Evolutionary conservation across 2,113 vertebrate species (phyloP), one percentile per base, ranked within the genome.

Genomic region (Glaucomys volans): DNA sequence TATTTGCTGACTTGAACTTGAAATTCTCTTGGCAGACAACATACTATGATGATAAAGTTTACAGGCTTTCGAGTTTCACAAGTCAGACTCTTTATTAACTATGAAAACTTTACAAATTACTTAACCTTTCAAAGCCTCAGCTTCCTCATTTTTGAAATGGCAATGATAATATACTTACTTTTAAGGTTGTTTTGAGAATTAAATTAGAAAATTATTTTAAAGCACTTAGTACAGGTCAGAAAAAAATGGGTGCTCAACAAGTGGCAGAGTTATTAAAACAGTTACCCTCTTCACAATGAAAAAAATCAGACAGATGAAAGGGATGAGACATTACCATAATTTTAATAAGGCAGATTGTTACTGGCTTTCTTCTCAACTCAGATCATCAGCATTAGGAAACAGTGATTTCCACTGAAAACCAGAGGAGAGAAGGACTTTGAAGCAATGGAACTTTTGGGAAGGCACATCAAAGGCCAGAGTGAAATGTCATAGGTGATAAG

Each of bases 101-200:
- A 4, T 57, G 47, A 76, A 35, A 71, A 5, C 26, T 42, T 92
- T 50, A 47, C 32, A 92, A 76, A 62, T 72, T 74, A 83, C 64
- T 88, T 91, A 37, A 89, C 9, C 54, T 92, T 37, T 95, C 77
- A 8, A 72, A 79, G 42, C 40, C 69, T 42, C 37, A 81, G 32
- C 76, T 87, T 75, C 42, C 57, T 71, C 62, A 75, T 91, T 42
- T 93, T 94, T 75, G 69, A 93, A 86, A 84, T 91, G 57, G 54
- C 13, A 83, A 71, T 37, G 86, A 91, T 54, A 87, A 82, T 13
- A n/a, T 13, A 40, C 32, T 95, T 20, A 71, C 26, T 35, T 85
- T 81, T 91, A 75, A 95, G 47, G 72, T n/a, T 69, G 17, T 54
- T 91, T 16, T 67, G 47, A 87, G 64, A 44, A 83, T 80, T 86